A percentile compares a stretch with the other conserved stretches of the same genome.
phyloP scores from a whole-genome alignment of 1,140 invertebrate genomes.

The Cydia fagiglandana region DNA sequence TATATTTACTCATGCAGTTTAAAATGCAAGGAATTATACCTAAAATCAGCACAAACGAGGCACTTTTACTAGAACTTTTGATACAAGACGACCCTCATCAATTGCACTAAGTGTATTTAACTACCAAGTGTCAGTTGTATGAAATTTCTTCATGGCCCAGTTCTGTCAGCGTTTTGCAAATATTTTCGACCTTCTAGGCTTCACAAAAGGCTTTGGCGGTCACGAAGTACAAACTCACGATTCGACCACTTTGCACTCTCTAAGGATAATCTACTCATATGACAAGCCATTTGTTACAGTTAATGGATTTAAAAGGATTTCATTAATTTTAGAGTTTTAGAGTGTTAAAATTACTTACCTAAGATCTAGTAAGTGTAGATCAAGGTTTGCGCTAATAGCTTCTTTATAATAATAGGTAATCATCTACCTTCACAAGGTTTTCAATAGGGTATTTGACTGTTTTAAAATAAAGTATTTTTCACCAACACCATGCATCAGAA shows the following conservation, averaged over 20 bases:
- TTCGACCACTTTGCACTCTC: not conserved
- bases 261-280: not conserved
- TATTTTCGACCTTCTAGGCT: slow-evolving; percentile 4
- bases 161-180: not conserved
- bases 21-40: too few relatives aligned
- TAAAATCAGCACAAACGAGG: too few relatives aligned
- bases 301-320: not conserved
- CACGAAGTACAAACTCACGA: slow-evolving; percentile 2
- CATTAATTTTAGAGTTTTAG: not conserved
- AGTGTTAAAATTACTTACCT: not conserved
- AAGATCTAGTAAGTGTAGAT: not conserved
- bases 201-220: slow-evolving; percentile 9
- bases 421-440: too few relatives aligned
- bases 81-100: too few relatives aligned
- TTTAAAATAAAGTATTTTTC: too few relatives aligned
- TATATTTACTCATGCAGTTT: too few relatives aligned
- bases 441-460: too few relatives aligned
- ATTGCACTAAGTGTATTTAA: too few relatives aligned
- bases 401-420: too few relatives aligned
- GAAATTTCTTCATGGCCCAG: slow-evolving; percentile 3
- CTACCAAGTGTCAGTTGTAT: too few relatives aligned
- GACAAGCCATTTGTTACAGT: not conserved
- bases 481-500: too few relatives aligned
- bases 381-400: not conserved
- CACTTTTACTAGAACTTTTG: too few relatives aligned